Conservation (phyloP, 2,797 vertebrate species). For the Tenualosa ilisha region DNA sequence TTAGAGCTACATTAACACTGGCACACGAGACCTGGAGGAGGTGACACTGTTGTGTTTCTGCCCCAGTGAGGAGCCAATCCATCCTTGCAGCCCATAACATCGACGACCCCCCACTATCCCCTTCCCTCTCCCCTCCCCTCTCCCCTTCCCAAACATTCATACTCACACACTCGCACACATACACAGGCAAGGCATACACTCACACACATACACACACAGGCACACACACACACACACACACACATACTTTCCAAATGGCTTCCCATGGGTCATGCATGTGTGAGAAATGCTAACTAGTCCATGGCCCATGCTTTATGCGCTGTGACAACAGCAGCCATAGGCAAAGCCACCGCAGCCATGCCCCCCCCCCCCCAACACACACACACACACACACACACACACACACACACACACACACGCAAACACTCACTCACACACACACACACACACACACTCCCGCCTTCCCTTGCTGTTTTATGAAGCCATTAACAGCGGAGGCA, state of each 20-base stretch:
- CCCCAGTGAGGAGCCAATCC: slow-evolving; percentile 34
- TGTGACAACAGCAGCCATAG: slow-evolving; percentile 38
- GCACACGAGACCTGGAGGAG: neutral
- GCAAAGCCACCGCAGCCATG: slow-evolving; percentile 11
- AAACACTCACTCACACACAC: neutral
- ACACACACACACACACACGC: neutral
- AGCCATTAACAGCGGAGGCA: slow-evolving; percentile 31
- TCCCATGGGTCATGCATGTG: slow-evolving; percentile 38
- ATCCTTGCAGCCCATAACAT: slow-evolving; percentile 41
- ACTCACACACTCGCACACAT: neutral
- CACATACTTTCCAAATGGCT: slow-evolving; percentile 24
- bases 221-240: neutral
- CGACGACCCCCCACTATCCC: slow-evolving; percentile 13
- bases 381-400: neutral
- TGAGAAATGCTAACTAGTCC: slow-evolving; percentile 31
- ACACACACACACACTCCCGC: neutral
- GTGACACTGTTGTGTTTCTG: neutral
- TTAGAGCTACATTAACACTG: neutral
- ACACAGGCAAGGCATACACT: neutral
- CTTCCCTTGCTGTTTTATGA: slow-evolving; percentile 22
- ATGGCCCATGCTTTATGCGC: slow-evolving; percentile 31
- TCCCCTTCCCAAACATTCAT: neutral
- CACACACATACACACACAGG: neutral
- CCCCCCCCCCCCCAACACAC: neutral
- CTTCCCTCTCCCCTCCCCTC: neutral